phyloP scores from a whole-genome alignment of 1,140 invertebrate genomes.

The Pissodes strobi region DNA sequence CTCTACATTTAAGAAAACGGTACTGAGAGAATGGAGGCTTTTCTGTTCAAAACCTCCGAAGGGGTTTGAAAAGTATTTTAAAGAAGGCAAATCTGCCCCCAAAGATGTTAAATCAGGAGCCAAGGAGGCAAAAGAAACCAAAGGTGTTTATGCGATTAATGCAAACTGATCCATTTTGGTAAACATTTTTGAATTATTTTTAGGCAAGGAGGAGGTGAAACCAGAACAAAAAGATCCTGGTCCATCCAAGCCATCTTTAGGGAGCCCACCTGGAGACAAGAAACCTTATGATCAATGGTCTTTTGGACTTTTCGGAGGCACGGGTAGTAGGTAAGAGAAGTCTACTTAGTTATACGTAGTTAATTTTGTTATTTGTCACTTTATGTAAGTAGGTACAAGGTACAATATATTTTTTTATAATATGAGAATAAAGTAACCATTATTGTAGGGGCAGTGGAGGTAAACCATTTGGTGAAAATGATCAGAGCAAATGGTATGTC shows the following conservation, averaged over 20 bases:
- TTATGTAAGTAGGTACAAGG: too few relatives aligned
- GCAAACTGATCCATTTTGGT: not conserved
- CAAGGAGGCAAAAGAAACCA: slow-evolving; percentile 54
- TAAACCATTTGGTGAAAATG: slow-evolving; percentile 63
- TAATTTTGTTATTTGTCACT: too few relatives aligned
- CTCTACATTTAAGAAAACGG: slow-evolving; percentile 50
- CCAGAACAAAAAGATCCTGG: slow-evolving; percentile 42
- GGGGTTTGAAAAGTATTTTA: slow-evolving; percentile 91
- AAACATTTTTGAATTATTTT: slow-evolving; percentile 28
- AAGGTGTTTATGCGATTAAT: slow-evolving; percentile 52
- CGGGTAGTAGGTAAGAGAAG: slow-evolving; percentile 52
- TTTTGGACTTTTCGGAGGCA: slow-evolving; percentile 66
- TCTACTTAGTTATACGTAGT: too few relatives aligned
- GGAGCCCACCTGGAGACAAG: slow-evolving; percentile 50
- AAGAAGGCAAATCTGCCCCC: slow-evolving; percentile 49
- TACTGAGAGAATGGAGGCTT: slow-evolving; percentile 61
- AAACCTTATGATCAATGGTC: slow-evolving; percentile 66
- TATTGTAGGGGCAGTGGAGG: slow-evolving; percentile 54
- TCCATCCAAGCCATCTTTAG: slow-evolving; percentile 55
- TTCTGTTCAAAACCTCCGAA: slow-evolving; percentile 79
- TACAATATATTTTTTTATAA: too few relatives aligned
- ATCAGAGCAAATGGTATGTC: slow-evolving; percentile 73
- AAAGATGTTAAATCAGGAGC: slow-evolving; percentile 47
- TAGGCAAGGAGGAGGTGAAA: slow-evolving; percentile 56
- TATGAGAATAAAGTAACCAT: too few relatives aligned